Percentiles rank a stretch among this genome's conserved stretches.
Conservation (phyloP, 2,113 vertebrate genomes). For the Sylvia atricapilla region DNA sequence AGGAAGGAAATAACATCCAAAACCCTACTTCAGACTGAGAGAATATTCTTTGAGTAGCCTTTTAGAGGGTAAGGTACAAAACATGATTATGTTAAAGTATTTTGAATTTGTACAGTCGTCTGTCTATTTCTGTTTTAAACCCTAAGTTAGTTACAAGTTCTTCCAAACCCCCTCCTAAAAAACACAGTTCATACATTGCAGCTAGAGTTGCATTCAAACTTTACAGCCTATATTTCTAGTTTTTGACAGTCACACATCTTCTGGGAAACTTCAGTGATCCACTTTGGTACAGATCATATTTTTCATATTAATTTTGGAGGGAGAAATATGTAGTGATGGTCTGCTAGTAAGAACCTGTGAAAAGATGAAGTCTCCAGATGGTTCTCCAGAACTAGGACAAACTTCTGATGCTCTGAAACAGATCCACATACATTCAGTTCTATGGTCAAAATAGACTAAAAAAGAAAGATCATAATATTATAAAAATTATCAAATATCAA, state of each 20-base stretch:
- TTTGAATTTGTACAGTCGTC: not conserved
- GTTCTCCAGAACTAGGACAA: not conserved
- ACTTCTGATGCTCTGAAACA: not conserved
- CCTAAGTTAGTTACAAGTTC: not conserved
- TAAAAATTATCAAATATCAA: too few species aligned
- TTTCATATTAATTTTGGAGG: not conserved
- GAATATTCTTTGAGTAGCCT: not conserved
- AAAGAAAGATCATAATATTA: not conserved
- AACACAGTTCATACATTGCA: not conserved
- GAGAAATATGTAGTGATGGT: not conserved
- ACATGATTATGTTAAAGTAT: not conserved
- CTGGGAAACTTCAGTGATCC: not conserved
- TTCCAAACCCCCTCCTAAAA: not conserved
- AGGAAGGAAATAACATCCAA: not conserved
- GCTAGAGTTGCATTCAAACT: not conserved
- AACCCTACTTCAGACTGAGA: not conserved
- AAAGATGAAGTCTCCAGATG: not conserved
- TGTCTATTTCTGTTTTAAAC: not conserved
- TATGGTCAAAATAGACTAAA: not conserved
- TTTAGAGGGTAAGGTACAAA: not conserved
- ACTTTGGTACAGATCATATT: not conserved
- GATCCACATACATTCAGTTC: not conserved
- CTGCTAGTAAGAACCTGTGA: not conserved
- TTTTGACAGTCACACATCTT: not conserved
- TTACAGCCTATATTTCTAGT: not conserved